Base-by-base conservation (phyloP, 2,888 invertebrate genomes). In the Philhelius pedissequus region DNA sequence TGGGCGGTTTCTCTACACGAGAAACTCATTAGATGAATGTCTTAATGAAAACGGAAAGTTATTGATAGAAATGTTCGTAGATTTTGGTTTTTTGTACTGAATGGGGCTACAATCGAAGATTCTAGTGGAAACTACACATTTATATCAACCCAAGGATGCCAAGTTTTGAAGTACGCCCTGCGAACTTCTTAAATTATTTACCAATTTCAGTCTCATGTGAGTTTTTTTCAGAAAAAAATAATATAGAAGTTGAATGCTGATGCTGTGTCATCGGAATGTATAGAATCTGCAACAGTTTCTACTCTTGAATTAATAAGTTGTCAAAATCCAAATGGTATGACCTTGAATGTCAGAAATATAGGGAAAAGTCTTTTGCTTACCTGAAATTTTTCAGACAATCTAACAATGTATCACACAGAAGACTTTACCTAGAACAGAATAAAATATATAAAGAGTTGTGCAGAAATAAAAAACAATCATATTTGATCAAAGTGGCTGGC, bases 321-420 rank as follows among this genome's bases (percentile, higher is more conserved):
- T n/a, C 68, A 54, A 68, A 68, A 54, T 32, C 32, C 2, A 32
- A 32, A 25, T 56, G 54, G 69, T 69, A 20, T 35, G 20, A 66
- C 30, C 13, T 50, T 27, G 66, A 66, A 7, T 50, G 50, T 52
- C 27, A 18, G 30, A n/a, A 30, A 38, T 13, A 22, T 60, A 25
- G 30, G 43, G 40, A 54, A 27, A 69, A 69, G 27, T 40, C 40
- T 18, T 69, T 69, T 11, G 22, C 15, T 13, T 40, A 27, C 4
- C 15, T n/a, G n/a, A n/a, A n/a, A n/a, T n/a, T n/a, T n/a, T n/a
- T n/a, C n/a, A n/a, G n/a, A n/a, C n/a, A n/a, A n/a, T n/a, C n/a
- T n/a, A n/a, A n/a, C n/a, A n/a, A n/a, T n/a, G n/a, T n/a, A n/a
- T n/a, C n/a, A n/a, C 11, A 11, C 25, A 50, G n/a, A 27, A 3